Conservation (phyloP, 2,797 vertebrate species). For the Eospalax fontanierii region DNA sequence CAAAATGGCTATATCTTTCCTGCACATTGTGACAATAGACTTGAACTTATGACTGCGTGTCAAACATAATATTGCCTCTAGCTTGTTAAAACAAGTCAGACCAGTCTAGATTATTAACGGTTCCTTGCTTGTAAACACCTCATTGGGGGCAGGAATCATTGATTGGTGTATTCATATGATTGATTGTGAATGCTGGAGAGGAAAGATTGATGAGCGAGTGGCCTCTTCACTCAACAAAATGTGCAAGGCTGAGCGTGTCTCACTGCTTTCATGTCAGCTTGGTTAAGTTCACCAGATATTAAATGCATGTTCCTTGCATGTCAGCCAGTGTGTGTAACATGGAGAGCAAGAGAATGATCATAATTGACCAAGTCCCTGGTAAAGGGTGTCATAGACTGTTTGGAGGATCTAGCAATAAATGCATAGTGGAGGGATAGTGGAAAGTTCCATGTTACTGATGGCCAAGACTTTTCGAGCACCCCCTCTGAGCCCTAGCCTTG, state of each 20-base stretch:
- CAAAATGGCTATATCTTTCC: constrained; percentile 35
- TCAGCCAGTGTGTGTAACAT: not conserved
- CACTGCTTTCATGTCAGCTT: not conserved
- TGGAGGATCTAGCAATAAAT: not conserved
- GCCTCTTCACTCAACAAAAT: not conserved
- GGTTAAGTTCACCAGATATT: not conserved
- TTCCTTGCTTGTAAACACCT: constrained; percentile 29
- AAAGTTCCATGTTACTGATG: not conserved
- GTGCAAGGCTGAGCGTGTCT: not conserved
- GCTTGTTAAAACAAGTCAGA: constrained; percentile 57
- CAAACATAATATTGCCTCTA: constrained; percentile 27
- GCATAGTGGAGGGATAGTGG: not conserved
- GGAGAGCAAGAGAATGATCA: not conserved
- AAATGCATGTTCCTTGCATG: not conserved
- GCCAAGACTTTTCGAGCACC: not conserved
- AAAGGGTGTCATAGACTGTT: not conserved
- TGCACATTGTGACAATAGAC: not conserved
- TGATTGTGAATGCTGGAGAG: not conserved
- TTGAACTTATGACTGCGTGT: constrained; percentile 38
- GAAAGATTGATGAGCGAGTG: not conserved
- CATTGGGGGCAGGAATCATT: constrained; percentile 28
- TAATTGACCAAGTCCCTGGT: not conserved
- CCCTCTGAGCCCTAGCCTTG: not conserved
- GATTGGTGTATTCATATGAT: constrained; percentile 34
- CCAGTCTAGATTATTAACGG: constrained; percentile 58